Percentiles rank a stretch among this genome's conserved stretches.
These are phyloP conservation scores for Sebastiscus tertius DNA, from an alignment of 2,797 vertebrate species.

Conservation along the genomic window DNA sequence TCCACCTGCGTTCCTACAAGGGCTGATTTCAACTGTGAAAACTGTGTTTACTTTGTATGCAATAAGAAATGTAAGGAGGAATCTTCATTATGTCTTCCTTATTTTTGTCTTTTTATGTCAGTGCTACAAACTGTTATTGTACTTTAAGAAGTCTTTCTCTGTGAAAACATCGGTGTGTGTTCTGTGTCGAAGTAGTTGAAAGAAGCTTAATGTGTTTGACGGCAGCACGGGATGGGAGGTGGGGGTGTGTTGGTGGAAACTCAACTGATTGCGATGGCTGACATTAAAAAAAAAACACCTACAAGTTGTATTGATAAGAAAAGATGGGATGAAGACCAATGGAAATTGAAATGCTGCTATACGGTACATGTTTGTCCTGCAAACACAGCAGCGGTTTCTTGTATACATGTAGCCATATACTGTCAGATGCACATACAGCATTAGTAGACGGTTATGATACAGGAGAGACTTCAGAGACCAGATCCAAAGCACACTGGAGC, in stretches of 20 bases:
- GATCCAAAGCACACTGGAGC: too few species aligned
- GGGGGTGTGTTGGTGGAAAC: neutral
- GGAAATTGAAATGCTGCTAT: neutral
- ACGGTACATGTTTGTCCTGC: neutral
- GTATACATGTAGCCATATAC: neutral
- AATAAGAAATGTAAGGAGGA: neutral
- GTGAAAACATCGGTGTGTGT: neutral
- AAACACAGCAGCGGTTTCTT: neutral
- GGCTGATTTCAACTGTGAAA: neutral
- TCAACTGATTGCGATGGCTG: neutral
- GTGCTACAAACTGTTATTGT: neutral
- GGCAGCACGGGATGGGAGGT: neutral
- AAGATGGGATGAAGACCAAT: neutral
- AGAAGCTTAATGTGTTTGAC: neutral
- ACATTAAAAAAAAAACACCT: neutral
- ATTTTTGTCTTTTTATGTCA: neutral
- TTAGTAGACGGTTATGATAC: too few species aligned
- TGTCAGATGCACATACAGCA: too few species aligned
- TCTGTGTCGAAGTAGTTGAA: neutral
- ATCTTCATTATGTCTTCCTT: neutral
- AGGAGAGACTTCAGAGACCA: too few species aligned
- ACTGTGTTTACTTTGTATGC: neutral
- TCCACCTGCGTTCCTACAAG: neutral
- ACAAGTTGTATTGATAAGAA: neutral
- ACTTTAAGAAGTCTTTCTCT: neutral